A percentile compares a stretch with the other conserved stretches of the same genome.
These are phyloP conservation scores for Phoebastria nigripes DNA, from an alignment of 2,797 vertebrate species.

Conservation along the genomic window DNA sequence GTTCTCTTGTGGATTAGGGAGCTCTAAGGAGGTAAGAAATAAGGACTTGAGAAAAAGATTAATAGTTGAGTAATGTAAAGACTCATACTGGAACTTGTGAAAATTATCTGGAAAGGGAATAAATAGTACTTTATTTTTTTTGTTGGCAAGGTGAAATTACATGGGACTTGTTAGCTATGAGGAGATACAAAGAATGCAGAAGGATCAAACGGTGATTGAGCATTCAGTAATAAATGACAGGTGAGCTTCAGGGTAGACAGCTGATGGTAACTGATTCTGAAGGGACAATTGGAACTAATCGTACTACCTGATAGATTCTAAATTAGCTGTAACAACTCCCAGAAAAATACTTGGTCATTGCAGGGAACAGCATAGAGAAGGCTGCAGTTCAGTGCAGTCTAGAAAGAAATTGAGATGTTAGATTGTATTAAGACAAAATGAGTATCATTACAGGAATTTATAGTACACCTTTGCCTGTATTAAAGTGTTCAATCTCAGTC, in stretches of 20 bases:
- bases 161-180: neutral
- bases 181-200: neutral
- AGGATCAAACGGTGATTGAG: neutral
- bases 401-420: constrained; percentile 52
- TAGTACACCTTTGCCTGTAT: neutral
- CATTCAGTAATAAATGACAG: constrained; percentile 42
- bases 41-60: neutral
- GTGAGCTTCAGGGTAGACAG: constrained; percentile 44
- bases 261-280: constrained; percentile 63
- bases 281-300: constrained; percentile 69
- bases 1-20: neutral
- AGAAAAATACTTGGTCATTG: constrained; percentile 29
- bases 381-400: neutral
- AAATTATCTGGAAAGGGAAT: constrained; percentile 9
- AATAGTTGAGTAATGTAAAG: neutral
- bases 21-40: constrained; percentile 12
- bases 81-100: neutral
- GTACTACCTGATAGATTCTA: constrained; percentile 59
- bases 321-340: constrained; percentile 50
- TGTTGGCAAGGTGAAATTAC: constrained; percentile 2
- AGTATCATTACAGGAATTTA: constrained; percentile 28
- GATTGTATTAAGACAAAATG: constrained; percentile 47
- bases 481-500: constrained; percentile 13
- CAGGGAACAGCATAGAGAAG: constrained; percentile 5
- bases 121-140: neutral